phyloP scores from a whole-genome alignment of 2,797 vertebrate species.

The Acridotheres tristis region DNA sequence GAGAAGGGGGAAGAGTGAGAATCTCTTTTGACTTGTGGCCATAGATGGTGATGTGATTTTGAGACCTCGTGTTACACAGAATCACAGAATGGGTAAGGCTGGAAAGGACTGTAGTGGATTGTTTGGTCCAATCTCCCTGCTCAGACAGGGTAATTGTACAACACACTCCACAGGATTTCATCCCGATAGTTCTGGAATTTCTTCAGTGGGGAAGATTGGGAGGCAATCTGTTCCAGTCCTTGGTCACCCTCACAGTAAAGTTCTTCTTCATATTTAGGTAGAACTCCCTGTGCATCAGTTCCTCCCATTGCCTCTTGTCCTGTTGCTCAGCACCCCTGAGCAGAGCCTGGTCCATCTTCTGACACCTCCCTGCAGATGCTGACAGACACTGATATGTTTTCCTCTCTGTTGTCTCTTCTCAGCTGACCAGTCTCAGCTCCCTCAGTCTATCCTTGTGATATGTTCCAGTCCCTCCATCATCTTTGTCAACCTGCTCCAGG shows the following conservation, averaged over 20 bases:
- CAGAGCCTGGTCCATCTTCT: neutral
- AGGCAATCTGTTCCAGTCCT: neutral
- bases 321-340: neutral
- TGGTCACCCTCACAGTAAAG: neutral
- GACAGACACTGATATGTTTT: no score
- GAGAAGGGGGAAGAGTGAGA: neutral
- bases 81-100: neutral
- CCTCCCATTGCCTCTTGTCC: neutral
- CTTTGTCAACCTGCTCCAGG: neutral
- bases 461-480: neutral
- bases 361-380: neutral
- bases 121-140: neutral
- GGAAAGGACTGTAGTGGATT: neutral
- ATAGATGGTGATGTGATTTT: neutral
- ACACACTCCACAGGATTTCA: neutral
- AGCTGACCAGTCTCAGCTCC: neutral
- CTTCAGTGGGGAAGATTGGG: neutral
- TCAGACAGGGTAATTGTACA: neutral
- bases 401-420: neutral
- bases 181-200: neutral
- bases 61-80: neutral
- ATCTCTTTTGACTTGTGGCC: neutral
- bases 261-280: neutral
- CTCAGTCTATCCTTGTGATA: neutral
- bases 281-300: neutral